Base-by-base conservation (phyloP, 2,797 vertebrate genomes). In the Okamejei kenojei region DNA sequence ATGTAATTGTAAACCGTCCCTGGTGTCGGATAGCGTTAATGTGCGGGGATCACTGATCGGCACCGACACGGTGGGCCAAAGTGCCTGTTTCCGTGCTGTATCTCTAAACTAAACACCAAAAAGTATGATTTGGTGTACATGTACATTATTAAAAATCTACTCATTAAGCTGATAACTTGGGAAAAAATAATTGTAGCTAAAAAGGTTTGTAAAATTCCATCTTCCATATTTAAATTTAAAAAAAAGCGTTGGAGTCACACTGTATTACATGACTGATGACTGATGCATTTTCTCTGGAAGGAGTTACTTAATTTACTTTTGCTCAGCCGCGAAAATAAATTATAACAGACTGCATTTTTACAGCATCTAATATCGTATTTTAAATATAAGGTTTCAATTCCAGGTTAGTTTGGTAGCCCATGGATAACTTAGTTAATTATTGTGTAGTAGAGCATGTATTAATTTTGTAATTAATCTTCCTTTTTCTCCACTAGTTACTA, bases 391-490 rank as follows among this genome's bases (percentile, higher is more conserved):
- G 21, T 61, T 86, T n/a, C 29, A 86, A 58, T 86, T 86, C 45
- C 81, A 61, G 81, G 61, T 86, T 61, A 26, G 29, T 58, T 58
- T 61, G 58, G 54, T 13, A 29, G 29, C 29, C 38, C 81, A 86
- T 61, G 32, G 78, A 19, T 38, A 79, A 79, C 7, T 79, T 79
- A 38, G 32, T 79, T 17, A 38, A 79, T 79, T 79, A 79, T 79
- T 61, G 19, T 58, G 45, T 54, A 29, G 81, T 26, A 86, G 61
- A 86, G 26, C 26, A 86, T 86, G 23, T 54, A 86, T 86, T 86
- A 61, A 86, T n/a, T 86, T 86, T 86, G 81, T n/a, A 86, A 86
- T 86, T 54, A 86, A 86, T 86, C 54, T 86, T 45, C 11, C 45
- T 10, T 82, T 61, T 63, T 35, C 61, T 61, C 54, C 58, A 61